phyloP scores from a whole-genome alignment of 2,797 vertebrate genomes.

The Pempheris klunzingeri region DNA sequence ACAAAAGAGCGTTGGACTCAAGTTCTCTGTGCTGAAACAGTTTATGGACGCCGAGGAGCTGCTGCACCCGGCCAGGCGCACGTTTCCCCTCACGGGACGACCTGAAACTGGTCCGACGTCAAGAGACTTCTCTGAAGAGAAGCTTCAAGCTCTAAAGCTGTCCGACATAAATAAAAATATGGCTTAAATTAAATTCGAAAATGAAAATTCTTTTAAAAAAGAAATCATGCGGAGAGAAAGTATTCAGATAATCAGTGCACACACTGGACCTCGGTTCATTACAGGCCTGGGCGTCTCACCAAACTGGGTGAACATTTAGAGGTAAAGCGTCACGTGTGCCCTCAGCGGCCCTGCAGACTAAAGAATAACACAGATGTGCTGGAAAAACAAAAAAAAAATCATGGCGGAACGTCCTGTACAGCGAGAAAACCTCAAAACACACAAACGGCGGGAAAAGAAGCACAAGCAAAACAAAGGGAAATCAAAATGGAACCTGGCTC shows the following conservation, averaged over 20 bases:
- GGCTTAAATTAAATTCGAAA: constrained; percentile 48
- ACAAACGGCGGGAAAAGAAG: constrained; percentile 36
- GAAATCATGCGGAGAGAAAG: constrained; percentile 46
- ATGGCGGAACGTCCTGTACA: constrained; percentile 50
- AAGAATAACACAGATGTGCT: constrained; percentile 55
- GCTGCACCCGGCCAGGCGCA: background rate
- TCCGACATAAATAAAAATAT: constrained; percentile 46
- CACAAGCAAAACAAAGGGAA: background rate
- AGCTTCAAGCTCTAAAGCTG: too few relatives aligned
- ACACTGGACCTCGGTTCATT: background rate
- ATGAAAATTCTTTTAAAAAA: constrained; percentile 50
- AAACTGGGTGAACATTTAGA: constrained; percentile 24
- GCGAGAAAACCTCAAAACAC: constrained; percentile 37
- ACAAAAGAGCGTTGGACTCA: constrained; percentile 80
- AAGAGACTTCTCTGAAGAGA: too few relatives aligned
- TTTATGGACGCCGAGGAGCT: constrained; percentile 31
- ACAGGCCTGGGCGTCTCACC: constrained; percentile 1
- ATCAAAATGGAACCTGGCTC: constrained; percentile 38
- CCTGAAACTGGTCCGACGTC: background rate
- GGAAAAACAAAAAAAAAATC: constrained; percentile 52
- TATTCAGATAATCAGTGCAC: constrained; percentile 25
- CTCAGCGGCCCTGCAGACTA: background rate
- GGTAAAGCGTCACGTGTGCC: constrained; percentile 41
- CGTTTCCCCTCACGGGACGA: background rate
- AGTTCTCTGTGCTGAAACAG: constrained; percentile 81